phyloP scores from a whole-genome alignment of 1,140 invertebrate genomes.

The Pemphigus obesinymphae region DNA sequence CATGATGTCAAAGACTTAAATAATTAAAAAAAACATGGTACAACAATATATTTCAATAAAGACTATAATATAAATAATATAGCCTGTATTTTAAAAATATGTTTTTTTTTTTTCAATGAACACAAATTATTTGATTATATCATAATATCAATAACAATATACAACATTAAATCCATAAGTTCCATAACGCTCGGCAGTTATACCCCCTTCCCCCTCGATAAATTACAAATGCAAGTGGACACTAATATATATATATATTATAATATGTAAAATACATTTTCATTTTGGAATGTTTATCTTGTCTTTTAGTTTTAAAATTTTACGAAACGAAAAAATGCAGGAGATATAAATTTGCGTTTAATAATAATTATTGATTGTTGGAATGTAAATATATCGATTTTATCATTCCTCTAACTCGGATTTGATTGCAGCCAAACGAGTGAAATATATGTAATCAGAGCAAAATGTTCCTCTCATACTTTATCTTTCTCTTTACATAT shows the following conservation, averaged over 20 bases:
- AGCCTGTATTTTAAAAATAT: constrained; percentile 25
- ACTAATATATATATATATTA: background rate
- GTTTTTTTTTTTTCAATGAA: constrained; percentile 36
- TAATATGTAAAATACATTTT: background rate
- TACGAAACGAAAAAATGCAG: background rate
- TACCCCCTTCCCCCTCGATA: background rate
- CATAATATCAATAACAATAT: constrained; percentile 35
- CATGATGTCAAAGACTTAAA: constrained; percentile 11
- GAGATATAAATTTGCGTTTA: background rate
- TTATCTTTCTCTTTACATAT: too few species aligned
- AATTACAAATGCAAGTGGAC: constrained; percentile 7
- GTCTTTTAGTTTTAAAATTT: constrained; percentile 28
- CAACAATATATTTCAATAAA: constrained; percentile 22
- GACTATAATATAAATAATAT: constrained; percentile 23
- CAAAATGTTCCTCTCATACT: background rate
- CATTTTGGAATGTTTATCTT: constrained; percentile 30
- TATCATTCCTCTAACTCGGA: background rate
- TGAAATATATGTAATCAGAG: background rate
- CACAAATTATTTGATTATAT: constrained; percentile 40
- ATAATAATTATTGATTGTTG: background rate
- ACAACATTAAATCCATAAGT: constrained; percentile 30
- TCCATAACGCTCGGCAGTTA: background rate
- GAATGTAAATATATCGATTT: constrained; percentile 29
- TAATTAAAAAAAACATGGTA: constrained; percentile 19
- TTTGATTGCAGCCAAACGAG: background rate